Conservation (phyloP, 2,888 invertebrate species). For the Maniola hyperantus region DNA sequence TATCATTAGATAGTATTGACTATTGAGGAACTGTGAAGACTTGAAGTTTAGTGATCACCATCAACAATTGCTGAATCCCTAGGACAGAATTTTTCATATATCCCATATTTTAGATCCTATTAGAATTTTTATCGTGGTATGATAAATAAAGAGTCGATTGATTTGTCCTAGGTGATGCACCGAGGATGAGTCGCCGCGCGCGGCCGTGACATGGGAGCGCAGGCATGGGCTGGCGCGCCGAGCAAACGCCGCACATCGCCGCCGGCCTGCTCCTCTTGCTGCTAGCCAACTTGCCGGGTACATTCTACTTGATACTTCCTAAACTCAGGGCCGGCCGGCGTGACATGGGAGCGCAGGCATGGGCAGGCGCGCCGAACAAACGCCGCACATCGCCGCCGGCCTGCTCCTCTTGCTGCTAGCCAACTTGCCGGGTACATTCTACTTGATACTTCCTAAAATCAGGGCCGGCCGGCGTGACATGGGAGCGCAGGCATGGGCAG, state of each 20-base stretch:
- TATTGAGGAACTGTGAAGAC: too few species aligned
- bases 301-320: not conserved
- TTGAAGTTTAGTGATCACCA: too few species aligned
- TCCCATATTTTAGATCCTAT: too few species aligned
- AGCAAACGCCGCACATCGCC: conserved; percentile 87
- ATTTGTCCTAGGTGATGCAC: conserved; percentile 79
- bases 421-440: conserved; percentile 70
- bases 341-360: conserved; percentile 94
- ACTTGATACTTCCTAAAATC: not conserved
- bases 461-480: conserved; percentile 84
- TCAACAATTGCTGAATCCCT: too few species aligned
- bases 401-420: conserved; percentile 81
- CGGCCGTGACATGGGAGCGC: conserved; percentile 90
- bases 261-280: conserved; percentile 83
- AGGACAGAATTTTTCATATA: too few species aligned
- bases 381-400: conserved; percentile 85
- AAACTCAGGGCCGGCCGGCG: conserved; percentile 73
- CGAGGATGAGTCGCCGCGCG: conserved; percentile 90
- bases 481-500: conserved; percentile 96
- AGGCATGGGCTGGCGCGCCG: conserved; percentile 96
- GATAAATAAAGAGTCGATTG: conserved; percentile 30
- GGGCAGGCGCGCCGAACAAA: conserved; percentile 94
- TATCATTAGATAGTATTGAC: too few species aligned
- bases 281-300: conserved; percentile 79
- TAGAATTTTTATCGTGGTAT: too few species aligned